Evolutionary conservation across 2,113 vertebrate species (phyloP).

Genomic region (Falco punctatus): DNA sequence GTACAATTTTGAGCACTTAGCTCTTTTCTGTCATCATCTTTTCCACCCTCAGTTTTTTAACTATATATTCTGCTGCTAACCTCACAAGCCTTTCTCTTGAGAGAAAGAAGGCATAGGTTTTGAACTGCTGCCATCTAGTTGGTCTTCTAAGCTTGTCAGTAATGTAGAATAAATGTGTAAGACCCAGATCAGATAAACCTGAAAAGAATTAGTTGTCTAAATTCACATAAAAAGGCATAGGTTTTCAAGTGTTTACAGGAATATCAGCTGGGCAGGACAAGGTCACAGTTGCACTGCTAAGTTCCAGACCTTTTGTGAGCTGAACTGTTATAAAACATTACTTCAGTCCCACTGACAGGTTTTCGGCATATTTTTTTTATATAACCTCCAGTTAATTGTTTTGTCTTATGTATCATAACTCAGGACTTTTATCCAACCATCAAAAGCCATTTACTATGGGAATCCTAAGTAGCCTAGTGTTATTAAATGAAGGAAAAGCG

Average conservation of each 20-base stretch:
- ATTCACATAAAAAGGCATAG: background rate
- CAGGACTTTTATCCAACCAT: conserved; percentile 27
- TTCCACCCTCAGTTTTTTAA: background rate
- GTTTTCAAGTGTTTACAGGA: background rate
- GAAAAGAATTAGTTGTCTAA: background rate
- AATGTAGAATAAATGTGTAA: background rate
- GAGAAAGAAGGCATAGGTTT: background rate
- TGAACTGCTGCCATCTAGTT: conserved; percentile 29
- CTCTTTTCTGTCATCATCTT: background rate
- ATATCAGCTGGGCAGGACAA: background rate
- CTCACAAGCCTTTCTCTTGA: background rate
- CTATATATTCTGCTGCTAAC: background rate
- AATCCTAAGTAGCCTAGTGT: conserved; percentile 9
- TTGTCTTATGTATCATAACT: background rate
- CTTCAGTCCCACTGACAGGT: background rate
- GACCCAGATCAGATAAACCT: background rate
- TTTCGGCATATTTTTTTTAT: background rate
- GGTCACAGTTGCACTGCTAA: conserved; percentile 25
- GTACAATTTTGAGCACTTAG: background rate
- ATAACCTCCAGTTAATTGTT: background rate
- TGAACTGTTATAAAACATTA: background rate
- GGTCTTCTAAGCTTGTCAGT: background rate
- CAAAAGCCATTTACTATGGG: conserved; percentile 9
- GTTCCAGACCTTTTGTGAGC: conserved; percentile 1
- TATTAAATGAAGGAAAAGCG: conserved; percentile 34